Conservation (phyloP, 2,113 vertebrate genomes). For the Prinia subflava region DNA sequence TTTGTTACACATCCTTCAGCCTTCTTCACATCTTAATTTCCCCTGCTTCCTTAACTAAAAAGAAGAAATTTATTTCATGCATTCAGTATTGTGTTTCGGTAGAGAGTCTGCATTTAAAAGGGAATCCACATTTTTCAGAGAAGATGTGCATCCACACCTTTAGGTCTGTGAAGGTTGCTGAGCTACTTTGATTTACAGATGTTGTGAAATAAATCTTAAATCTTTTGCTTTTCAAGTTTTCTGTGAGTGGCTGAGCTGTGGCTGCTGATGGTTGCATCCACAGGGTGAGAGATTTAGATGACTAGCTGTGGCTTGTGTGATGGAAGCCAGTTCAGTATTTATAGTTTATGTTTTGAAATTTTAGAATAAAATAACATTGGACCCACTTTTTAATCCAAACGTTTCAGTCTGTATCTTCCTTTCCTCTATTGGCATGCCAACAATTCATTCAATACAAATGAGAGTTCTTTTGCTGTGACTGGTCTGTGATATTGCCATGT, state of each 20-base stretch:
- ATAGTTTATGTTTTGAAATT: neutral
- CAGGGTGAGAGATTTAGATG: neutral
- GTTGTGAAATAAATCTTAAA: neutral
- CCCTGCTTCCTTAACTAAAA: neutral
- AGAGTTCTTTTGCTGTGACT: neutral
- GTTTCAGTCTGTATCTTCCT: neutral
- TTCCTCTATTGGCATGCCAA: neutral
- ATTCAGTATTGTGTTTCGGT: neutral
- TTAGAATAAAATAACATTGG: neutral
- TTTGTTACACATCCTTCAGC: neutral
- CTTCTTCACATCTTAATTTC: neutral
- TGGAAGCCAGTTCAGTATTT: slow-evolving; percentile 4
- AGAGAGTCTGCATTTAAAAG: neutral
- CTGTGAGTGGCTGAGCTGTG: neutral
- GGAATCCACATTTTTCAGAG: neutral
- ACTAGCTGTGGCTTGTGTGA: neutral
- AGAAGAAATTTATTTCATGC: neutral
- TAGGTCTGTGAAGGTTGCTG: neutral
- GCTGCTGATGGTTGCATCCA: neutral
- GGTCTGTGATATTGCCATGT: neutral
- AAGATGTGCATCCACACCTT: neutral
- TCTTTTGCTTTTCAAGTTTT: neutral
- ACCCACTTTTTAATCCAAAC: neutral
- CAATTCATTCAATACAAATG: neutral
- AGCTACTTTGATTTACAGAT: slow-evolving; percentile 5